Base-by-base conservation (phyloP, 2,888 invertebrate species). In the Meiosimyza platycephala region DNA sequence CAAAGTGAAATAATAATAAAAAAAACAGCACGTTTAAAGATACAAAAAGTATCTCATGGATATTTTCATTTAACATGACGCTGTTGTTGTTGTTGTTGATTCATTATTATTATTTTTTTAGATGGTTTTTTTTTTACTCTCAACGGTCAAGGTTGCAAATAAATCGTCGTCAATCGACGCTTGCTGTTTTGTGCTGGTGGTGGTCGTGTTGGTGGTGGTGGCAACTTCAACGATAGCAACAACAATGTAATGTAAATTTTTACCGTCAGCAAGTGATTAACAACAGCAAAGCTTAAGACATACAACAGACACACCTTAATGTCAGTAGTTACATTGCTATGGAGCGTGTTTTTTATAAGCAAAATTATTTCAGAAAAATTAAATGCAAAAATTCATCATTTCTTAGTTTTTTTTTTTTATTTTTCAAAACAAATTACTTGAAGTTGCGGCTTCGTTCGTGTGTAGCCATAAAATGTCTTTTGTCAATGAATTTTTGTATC, bases 131-230 rank as follows among this genome's bases (percentile, higher is more conserved):
- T 40, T 40, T 40, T 40, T 40, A 7, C 9, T 9, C 40, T 67
- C 54, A 67, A 52, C 67, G 67, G 67, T 67, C 67, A 67, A 67
- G 67, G 67, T 67, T 67, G 40, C 16, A 52, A 50, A 66, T 66
- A 66, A 66, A 66, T 66, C 40, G 40, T 28, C 16, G 33, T 12
- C 33, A 48, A 16, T 13, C 18, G 18, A 48, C 13, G 47, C 47
- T 40, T 40, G 40, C 40, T 40, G 40, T 40, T 40, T 40, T 40
- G 40, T 40, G 40, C 40, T 40, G 40, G 40, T 40, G 40, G 40
- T 40, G 40, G 40, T 40, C 40, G 40, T 40, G 40, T 40, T 40
- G 40, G n/a, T n/a, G n/a, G 6, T 40, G 9, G 6, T 40, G 48
- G 47, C n/a, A n/a, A 40, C 15, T 7, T 3, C 22, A 16, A 28